phyloP scores from a whole-genome alignment of 2,797 vertebrate genomes.

The Amniataba percoides region DNA sequence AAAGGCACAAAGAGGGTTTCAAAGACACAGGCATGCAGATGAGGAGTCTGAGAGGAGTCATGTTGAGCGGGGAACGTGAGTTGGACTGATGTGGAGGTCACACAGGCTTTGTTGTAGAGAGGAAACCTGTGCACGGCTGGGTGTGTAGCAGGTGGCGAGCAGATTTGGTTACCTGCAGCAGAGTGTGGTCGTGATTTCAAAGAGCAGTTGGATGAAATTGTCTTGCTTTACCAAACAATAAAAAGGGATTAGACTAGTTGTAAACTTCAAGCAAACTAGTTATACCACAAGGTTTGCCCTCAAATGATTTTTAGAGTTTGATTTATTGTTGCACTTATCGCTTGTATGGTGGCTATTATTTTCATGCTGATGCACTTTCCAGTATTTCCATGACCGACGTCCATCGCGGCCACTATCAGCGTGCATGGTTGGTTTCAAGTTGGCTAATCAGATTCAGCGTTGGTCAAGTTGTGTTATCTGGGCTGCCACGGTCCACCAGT shows the following conservation, averaged over 20 bases:
- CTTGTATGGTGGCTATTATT: slow-evolving; percentile 48
- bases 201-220: slow-evolving; percentile 43
- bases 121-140: slow-evolving; percentile 45
- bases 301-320: not conserved
- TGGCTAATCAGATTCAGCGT: slow-evolving; percentile 78
- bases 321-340: not conserved
- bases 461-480: slow-evolving; percentile 79
- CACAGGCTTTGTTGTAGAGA: slow-evolving; percentile 59
- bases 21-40: slow-evolving; percentile 68
- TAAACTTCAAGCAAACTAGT: slow-evolving; percentile 4
- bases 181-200: slow-evolving; percentile 35
- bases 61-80: slow-evolving; percentile 54
- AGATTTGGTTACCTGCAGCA: slow-evolving; percentile 70
- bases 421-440: slow-evolving; percentile 73
- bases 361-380: slow-evolving; percentile 31
- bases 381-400: slow-evolving; percentile 57
- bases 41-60: slow-evolving; percentile 52
- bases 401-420: slow-evolving; percentile 61
- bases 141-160: slow-evolving; percentile 70
- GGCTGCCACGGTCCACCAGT: slow-evolving; percentile 78
- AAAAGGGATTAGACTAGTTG: not conserved
- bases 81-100: slow-evolving; percentile 65
- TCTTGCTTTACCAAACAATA: slow-evolving; percentile 19
- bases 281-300: not conserved
- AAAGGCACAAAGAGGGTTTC: slow-evolving; percentile 46